Percentiles rank a stretch among this genome's conserved stretches.
Conservation (phyloP, 2,797 vertebrate genomes). For the Xerus rutilus region DNA sequence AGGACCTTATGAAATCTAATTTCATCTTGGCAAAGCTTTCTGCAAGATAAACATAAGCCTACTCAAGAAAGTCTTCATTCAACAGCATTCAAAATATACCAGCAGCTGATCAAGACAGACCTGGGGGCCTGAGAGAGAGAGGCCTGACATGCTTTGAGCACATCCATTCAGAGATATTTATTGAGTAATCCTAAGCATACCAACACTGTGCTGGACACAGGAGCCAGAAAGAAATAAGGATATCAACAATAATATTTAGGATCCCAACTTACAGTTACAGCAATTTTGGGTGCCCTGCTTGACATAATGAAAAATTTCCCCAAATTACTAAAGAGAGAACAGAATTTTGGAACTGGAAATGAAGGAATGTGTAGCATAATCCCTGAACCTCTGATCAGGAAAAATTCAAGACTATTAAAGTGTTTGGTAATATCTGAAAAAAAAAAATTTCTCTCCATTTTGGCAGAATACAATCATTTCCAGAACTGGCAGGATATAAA, state of each 20-base stretch:
- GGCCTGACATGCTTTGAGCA: background rate
- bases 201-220: background rate
- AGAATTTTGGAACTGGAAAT: conserved; percentile 8
- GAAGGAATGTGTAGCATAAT: background rate
- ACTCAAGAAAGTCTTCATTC: conserved; percentile 72
- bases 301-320: background rate
- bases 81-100: conserved; percentile 54
- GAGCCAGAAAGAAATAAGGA: background rate
- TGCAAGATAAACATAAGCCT: conserved; percentile 75
- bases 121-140: background rate
- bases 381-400: conserved; percentile 7
- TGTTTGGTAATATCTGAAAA: background rate
- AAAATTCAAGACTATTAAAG: conserved; percentile 36
- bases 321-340: conserved; percentile 1
- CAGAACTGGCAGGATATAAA: conserved; percentile 42
- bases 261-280: background rate
- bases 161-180: background rate
- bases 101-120: conserved; percentile 6
- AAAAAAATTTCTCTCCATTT: background rate
- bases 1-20: conserved; percentile 68
- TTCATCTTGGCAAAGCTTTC: conserved; percentile 66
- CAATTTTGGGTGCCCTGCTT: background rate
- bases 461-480: conserved; percentile 40
- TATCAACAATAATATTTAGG: background rate
- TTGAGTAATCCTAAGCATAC: background rate